Evolutionary conservation across 1,140 invertebrate species (phyloP), one percentile per base, ranked within the genome.

Genomic region (Heterodera carotae): DNA sequence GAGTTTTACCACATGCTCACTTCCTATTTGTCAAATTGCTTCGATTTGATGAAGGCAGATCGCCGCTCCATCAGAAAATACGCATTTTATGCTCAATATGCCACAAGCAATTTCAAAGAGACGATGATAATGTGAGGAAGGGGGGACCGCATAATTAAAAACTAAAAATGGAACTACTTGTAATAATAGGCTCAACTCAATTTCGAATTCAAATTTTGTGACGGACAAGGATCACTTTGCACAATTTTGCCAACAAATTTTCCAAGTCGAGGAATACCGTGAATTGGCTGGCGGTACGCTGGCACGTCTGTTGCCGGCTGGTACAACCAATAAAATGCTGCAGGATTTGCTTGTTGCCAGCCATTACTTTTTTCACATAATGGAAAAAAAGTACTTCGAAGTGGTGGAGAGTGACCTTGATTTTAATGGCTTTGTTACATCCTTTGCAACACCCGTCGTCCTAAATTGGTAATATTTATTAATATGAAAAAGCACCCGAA

Each of bases 291-390:
- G 56, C 25, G 56, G 27, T 8, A 34, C 59, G 25, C 53, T 74
- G 22, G 56, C 29, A 15, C 62, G 25, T 80, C 67, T 81, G 56
- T 73, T 75, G 75, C 80, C 80, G 31, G 36, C 69, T 29, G 39
- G 78, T 5, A 48, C 62, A 33, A 81, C 80, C 22, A 33, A 64
- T n/a, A 70, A 68, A 68, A 78, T 82, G 82, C 69, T 82, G 22
- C 72, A 82, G 43, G 81, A 82, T 70, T 81, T 82, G 43, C 48
- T 82, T 64, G 48, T 82, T 33, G 74, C 82, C 2, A 82, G 82
- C 70, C 81, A 82, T 53, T 82, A 80, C 29, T 82, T 83, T 36
- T 2, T 82, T 36, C 67, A 76, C 53, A 39, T 81, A 29, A 81
- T 82, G 72, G 81, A 82, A 39, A 85, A 69, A 8, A 64, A 79